A percentile compares a stretch with the other conserved stretches of the same genome.
These are phyloP conservation scores for Microdon myrmicae DNA, from an alignment of 2,888 invertebrate genomes.

Conservation along the genomic window DNA sequence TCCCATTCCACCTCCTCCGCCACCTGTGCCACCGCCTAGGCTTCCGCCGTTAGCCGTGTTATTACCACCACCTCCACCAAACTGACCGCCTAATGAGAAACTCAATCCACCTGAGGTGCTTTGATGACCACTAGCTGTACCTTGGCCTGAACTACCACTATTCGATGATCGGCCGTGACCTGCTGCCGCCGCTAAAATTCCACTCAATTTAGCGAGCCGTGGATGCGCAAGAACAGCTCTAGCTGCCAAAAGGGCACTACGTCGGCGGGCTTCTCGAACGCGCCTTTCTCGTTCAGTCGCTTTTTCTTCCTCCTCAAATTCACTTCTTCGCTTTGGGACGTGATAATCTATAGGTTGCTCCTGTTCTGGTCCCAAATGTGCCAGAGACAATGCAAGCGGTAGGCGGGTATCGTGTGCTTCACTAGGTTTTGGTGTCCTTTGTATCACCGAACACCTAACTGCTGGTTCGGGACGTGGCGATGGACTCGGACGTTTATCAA, in stretches of 20 bases:
- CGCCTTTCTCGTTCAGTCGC: slow-evolving; percentile 70
- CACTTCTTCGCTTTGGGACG: slow-evolving; percentile 81
- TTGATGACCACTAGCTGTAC: slow-evolving; percentile 66
- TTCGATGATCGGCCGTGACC: slow-evolving; percentile 81
- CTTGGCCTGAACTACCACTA: slow-evolving; percentile 66
- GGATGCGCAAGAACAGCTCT: slow-evolving; percentile 61
- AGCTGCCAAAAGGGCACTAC: slow-evolving; percentile 73
- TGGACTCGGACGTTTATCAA: slow-evolving; percentile 68
- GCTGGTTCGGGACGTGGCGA: slow-evolving; percentile 75
- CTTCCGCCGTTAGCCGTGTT: slow-evolving; percentile 67
- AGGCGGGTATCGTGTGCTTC: slow-evolving; percentile 67
- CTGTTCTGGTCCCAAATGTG: slow-evolving; percentile 74
- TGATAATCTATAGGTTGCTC: slow-evolving; percentile 91
- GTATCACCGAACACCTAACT: slow-evolving; percentile 83
- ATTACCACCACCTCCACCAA: slow-evolving; percentile 59
- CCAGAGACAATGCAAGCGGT: slow-evolving; percentile 68
- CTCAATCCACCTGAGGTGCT: slow-evolving; percentile 57
- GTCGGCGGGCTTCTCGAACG: slow-evolving; percentile 75
- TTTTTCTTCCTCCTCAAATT: slow-evolving; percentile 62
- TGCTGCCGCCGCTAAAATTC: slow-evolving; percentile 79
- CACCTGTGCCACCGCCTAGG: slow-evolving; percentile 74
- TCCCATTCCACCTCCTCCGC: slow-evolving; percentile 80
- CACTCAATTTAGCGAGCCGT: slow-evolving; percentile 70
- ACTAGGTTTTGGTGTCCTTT: slow-evolving; percentile 75
- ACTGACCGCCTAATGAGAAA: slow-evolving; percentile 57